A percentile compares a stretch with the other conserved stretches of the same genome.
These are phyloP conservation scores for Aspidapion aeneum DNA, from an alignment of 2,888 invertebrate genomes.

Conservation along the genomic window DNA sequence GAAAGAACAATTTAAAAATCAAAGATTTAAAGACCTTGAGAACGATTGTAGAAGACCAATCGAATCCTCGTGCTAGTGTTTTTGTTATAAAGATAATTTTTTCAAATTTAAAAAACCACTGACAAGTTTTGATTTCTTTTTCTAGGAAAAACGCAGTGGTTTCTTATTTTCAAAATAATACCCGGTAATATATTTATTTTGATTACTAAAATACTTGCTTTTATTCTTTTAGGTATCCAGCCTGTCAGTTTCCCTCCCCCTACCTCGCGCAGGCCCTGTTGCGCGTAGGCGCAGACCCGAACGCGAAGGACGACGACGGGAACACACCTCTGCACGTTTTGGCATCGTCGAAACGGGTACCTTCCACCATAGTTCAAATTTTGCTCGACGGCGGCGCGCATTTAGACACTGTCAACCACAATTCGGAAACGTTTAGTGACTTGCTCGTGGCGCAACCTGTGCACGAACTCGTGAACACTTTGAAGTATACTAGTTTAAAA, in stretches of 20 bases:
- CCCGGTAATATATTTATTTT: too few species aligned
- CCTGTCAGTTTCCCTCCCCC: slow-evolving; percentile 66
- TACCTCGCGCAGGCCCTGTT: slow-evolving; percentile 66
- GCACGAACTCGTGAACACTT: slow-evolving; percentile 67
- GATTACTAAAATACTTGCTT: too few species aligned
- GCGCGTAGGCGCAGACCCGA: slow-evolving; percentile 78
- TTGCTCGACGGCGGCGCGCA: slow-evolving; percentile 81
- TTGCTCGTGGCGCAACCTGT: slow-evolving; percentile 62
- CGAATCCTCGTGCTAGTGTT: too few species aligned
- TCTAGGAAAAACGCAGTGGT: too few species aligned
- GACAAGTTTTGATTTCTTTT: too few species aligned
- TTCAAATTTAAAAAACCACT: too few species aligned
- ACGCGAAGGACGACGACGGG: slow-evolving; percentile 71
- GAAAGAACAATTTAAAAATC: too few species aligned
- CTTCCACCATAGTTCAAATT: slow-evolving; percentile 65
- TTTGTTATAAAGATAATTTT: too few species aligned
- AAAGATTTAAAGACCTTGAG: too few species aligned
- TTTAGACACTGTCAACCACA: slow-evolving; percentile 75
- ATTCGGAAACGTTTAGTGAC: slow-evolving; percentile 71
- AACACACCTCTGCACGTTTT: slow-evolving; percentile 88
- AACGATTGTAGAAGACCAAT: too few species aligned
- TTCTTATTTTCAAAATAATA: too few species aligned
- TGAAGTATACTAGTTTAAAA: slow-evolving; percentile 75
- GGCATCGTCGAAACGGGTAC: slow-evolving; percentile 69
- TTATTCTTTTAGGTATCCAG: slow-evolving; percentile 54